A percentile compares a stretch with the other conserved stretches of the same genome.
phyloP scores from a whole-genome alignment of 2,797 vertebrate genomes.

The Saxicola maurus region DNA sequence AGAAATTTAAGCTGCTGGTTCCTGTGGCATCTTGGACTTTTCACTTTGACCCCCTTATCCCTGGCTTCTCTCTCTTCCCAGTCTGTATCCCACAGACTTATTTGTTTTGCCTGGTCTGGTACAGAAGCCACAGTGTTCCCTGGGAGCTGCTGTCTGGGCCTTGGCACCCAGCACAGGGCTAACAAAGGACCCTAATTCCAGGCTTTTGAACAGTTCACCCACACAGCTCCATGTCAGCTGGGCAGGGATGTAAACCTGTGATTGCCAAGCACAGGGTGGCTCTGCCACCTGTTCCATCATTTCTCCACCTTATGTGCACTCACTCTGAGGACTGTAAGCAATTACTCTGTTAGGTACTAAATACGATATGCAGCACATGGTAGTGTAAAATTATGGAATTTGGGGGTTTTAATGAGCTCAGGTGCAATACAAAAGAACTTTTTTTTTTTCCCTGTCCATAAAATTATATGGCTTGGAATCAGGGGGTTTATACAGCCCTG shows the following conservation, averaged over 20 bases:
- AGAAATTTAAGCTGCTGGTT: neutral
- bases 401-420: constrained; percentile 77
- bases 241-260: constrained; percentile 23
- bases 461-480: constrained; percentile 80
- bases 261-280: constrained; percentile 37
- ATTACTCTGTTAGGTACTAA: constrained; percentile 71
- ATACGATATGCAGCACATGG: constrained; percentile 70
- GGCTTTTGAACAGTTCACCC: neutral
- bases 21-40: neutral
- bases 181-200: neutral
- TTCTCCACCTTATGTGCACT: constrained; percentile 67
- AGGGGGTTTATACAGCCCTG: constrained; percentile 67
- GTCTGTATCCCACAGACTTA: neutral
- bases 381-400: constrained; percentile 81
- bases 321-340: constrained; percentile 70
- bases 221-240: constrained; percentile 5
- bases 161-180: neutral
- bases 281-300: constrained; percentile 72
- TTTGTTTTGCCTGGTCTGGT: neutral
- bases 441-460: constrained; percentile 66
- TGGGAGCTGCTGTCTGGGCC: neutral
- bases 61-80: neutral
- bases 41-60: neutral
- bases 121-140: neutral
- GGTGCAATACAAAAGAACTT: constrained; percentile 77